phyloP scores from a whole-genome alignment of 2,113 vertebrate species.

The Menidia beryllina region DNA sequence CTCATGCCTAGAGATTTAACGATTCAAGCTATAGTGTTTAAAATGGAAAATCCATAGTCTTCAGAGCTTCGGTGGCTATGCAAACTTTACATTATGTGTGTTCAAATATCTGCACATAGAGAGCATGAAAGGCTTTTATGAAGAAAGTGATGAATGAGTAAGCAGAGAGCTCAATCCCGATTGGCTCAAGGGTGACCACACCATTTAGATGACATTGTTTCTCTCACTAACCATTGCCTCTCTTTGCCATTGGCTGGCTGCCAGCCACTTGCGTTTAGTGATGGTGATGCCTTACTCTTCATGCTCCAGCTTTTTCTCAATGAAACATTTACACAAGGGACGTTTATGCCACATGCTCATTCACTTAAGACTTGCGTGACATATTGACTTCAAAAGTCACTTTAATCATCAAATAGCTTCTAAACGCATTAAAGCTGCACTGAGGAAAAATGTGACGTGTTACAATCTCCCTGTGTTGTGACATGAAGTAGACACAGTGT shows the following conservation, averaged over 20 bases:
- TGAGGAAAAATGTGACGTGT: conserved; percentile 28
- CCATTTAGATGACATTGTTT: conserved; percentile 1
- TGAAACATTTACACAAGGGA: conserved; percentile 57
- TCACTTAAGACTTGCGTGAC: conserved; percentile 8
- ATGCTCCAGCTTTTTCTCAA: conserved; percentile 71
- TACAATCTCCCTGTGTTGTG: conserved; percentile 12
- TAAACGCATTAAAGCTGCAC: conserved; percentile 37
- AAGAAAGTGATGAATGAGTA: not conserved
- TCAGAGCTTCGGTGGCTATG: too few relatives aligned
- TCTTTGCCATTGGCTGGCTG: conserved; percentile 61
- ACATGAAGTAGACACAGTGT: too few relatives aligned
- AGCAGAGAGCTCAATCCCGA: not conserved
- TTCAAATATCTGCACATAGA: not conserved
- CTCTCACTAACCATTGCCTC: not conserved
- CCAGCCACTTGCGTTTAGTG: conserved; percentile 56
- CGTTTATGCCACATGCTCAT: conserved; percentile 43
- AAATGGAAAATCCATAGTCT: not conserved
- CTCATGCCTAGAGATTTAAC: too few relatives aligned
- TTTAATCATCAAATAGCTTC: conserved; percentile 45
- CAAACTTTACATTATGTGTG: not conserved
- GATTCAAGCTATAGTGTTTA: not conserved
- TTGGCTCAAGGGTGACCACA: conserved; percentile 2
- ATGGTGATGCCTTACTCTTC: conserved; percentile 43
- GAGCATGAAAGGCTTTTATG: not conserved
- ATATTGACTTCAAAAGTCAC: conserved; percentile 36